These are phyloP conservation scores for Orchesella flavescens DNA, from an alignment of 2,888 invertebrate species.

Conservation along the genomic window DNA sequence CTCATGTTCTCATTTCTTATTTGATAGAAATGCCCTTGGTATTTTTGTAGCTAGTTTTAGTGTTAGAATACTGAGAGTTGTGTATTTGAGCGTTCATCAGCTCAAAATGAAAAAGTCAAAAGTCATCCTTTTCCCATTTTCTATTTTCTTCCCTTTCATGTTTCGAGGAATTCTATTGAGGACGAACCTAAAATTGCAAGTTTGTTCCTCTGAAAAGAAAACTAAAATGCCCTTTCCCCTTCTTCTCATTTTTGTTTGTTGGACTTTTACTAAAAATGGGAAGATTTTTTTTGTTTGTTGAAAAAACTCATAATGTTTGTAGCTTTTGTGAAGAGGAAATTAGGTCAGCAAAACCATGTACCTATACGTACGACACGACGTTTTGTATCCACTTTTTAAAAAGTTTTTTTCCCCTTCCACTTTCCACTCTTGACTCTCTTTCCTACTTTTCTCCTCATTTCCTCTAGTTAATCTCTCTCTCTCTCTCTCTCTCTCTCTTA, in stretches of 20 bases:
- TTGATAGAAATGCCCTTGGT: no score
- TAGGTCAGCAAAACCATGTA: slow-evolving; percentile 11
- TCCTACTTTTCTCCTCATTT: slow-evolving; percentile 33
- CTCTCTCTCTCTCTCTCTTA: slow-evolving; percentile 21
- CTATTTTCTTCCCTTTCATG: background rate
- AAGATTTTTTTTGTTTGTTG: no score
- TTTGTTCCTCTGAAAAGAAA: background rate
- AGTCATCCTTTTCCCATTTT: slow-evolving; percentile 26
- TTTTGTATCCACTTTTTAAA: slow-evolving; percentile 7
- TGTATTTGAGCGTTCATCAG: background rate
- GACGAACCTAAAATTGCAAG: background rate
- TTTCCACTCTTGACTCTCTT: slow-evolving; percentile 14
- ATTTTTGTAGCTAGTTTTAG: no score
- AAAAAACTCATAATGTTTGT: background rate
- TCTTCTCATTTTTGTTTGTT: slow-evolving; percentile 21
- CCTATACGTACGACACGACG: background rate
- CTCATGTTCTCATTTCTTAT: no score
- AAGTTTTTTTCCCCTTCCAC: slow-evolving; percentile 4
- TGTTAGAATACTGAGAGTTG: no score
- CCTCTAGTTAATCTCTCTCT: slow-evolving; percentile 10
- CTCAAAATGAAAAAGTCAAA: slow-evolving; percentile 42
- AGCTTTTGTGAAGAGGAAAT: background rate
- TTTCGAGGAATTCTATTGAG: background rate
- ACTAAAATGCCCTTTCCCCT: background rate
- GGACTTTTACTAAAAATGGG: background rate